Evolutionary conservation across 1,140 invertebrate species (phyloP).

Genomic region (Muscidifurax raptorellus): DNA sequence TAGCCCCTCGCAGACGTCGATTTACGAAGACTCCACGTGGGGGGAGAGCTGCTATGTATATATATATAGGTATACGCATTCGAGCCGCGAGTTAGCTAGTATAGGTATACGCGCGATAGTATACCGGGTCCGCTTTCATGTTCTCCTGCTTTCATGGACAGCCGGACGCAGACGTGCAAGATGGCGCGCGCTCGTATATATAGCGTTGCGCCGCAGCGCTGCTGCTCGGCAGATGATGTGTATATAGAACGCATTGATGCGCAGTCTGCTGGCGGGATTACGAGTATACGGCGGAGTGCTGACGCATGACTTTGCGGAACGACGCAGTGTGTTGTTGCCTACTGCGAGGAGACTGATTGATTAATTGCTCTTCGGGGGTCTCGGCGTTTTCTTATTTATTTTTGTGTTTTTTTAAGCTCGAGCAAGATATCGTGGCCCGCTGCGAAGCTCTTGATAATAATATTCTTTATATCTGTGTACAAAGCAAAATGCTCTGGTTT

Average conservation of each 20-base stretch:
- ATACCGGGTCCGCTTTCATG: slow-evolving; percentile 50
- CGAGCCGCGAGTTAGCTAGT: too few relatives aligned
- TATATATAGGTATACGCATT: too few relatives aligned
- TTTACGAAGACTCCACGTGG: slow-evolving; percentile 6
- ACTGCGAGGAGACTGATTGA: not conserved
- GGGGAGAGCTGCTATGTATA: slow-evolving; percentile 7
- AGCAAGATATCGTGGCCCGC: not conserved
- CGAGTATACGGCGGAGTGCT: not conserved
- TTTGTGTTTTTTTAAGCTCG: not conserved
- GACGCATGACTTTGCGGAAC: not conserved
- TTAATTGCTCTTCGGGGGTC: not conserved
- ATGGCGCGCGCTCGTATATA: slow-evolving; percentile 67
- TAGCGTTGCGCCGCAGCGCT: slow-evolving; percentile 63
- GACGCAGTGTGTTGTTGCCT: not conserved
- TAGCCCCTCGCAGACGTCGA: not conserved
- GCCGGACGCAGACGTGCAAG: slow-evolving; percentile 74
- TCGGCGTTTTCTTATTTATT: not conserved
- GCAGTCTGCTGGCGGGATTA: too few relatives aligned
- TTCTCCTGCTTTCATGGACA: slow-evolving; percentile 67
- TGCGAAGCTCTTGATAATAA: not conserved
- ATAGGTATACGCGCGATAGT: too few relatives aligned
- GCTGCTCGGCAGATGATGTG: slow-evolving; percentile 57
- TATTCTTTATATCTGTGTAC: not conserved
- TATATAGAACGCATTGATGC: not conserved
- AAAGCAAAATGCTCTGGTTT: not conserved